Conservation (phyloP, 2,888 invertebrate species). For the Unio delphinus region DNA sequence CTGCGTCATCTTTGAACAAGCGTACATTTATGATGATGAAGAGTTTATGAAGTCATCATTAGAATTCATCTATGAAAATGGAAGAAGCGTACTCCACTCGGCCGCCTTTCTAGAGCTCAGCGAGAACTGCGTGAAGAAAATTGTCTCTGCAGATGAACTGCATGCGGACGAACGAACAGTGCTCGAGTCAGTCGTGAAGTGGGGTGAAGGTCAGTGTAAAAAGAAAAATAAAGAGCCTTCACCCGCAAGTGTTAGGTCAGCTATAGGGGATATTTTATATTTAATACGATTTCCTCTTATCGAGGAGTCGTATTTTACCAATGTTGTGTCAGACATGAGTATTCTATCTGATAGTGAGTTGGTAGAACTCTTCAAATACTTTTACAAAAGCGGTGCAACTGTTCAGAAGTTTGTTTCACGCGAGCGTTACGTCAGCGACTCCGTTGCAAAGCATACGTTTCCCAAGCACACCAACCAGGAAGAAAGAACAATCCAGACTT, state of each 20-base stretch:
- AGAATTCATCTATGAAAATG: constrained; percentile 38
- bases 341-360: constrained; percentile 40
- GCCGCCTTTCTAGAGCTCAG: constrained; percentile 37
- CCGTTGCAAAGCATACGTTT: constrained; percentile 21
- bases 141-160: constrained; percentile 37
- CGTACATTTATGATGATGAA: constrained; percentile 45
- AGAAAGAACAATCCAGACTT: constrained; percentile 35
- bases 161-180: constrained; percentile 44
- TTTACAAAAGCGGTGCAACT: constrained; percentile 34
- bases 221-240: constrained; percentile 23
- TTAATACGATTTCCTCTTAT: constrained; percentile 44
- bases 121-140: constrained; percentile 27
- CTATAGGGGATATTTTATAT: constrained; percentile 36
- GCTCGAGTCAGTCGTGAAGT: constrained; percentile 28
- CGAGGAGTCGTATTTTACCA: constrained; percentile 41
- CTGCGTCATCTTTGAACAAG: constrained; percentile 48
- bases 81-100: constrained; percentile 33
- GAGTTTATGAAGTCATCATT: constrained; percentile 37
- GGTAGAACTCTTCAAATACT: constrained; percentile 46
- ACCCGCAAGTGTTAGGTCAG: constrained; percentile 31
- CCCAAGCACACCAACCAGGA: constrained; percentile 22
- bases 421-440: constrained; percentile 26
- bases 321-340: constrained; percentile 39
- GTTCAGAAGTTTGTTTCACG: constrained; percentile 22
- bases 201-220: constrained; percentile 38